Percentiles rank a stretch among this genome's conserved stretches.
phyloP scores from a whole-genome alignment of 1,140 invertebrate species.

The Scaptomyza graminum region DNA sequence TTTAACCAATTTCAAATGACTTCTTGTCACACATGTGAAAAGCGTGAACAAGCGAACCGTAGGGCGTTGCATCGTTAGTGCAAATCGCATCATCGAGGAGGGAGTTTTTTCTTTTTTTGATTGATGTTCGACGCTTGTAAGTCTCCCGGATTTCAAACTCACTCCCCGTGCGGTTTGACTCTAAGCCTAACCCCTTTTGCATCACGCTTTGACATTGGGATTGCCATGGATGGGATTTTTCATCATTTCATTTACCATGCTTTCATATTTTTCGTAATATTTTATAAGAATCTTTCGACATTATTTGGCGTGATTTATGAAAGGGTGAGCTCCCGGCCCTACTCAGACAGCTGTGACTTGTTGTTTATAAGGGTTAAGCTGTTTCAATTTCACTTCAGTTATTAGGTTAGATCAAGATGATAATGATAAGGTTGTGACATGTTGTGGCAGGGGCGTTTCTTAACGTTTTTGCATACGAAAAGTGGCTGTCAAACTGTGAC shows the following conservation, averaged over 20 bases:
- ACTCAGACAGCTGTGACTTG: constrained; percentile 60
- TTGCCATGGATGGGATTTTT: constrained; percentile 7
- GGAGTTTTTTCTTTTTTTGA: constrained; percentile 67
- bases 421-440: constrained; percentile 79
- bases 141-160: constrained; percentile 41
- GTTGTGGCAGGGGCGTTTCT: constrained; percentile 25
- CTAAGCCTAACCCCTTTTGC: constrained; percentile 31
- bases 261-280: constrained; percentile 72
- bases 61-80: constrained; percentile 71
- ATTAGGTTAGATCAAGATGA: constrained; percentile 73
- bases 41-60: not conserved
- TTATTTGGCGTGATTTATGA: constrained; percentile 66
- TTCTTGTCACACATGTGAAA: constrained; percentile 65
- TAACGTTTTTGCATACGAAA: constrained; percentile 31
- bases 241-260: constrained; percentile 47
- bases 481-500: constrained; percentile 33
- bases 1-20: constrained; percentile 79
- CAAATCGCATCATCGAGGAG: constrained; percentile 68
- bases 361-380: constrained; percentile 79
- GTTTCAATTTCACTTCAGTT: constrained; percentile 75
- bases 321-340: constrained; percentile 35
- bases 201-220: too few relatives aligned
- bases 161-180: constrained; percentile 59
- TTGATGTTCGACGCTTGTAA: constrained; percentile 75
- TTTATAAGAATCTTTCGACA: constrained; percentile 56